These are phyloP conservation scores for Monopterus albus DNA, from an alignment of 2,113 vertebrate species.

Conservation along the genomic window DNA sequence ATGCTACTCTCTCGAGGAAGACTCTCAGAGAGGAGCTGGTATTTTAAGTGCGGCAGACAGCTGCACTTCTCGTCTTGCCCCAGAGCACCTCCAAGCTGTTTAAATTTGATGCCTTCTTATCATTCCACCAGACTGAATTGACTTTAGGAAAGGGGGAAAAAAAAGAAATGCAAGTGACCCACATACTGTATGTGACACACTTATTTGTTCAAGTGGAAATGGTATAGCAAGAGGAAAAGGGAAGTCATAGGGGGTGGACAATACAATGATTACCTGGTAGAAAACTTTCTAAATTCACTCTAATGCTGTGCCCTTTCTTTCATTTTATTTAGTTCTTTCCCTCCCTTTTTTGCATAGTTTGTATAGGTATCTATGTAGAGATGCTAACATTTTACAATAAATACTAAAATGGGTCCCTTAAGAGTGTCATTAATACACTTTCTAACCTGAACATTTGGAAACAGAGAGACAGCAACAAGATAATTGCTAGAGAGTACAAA, in stretches of 20 bases:
- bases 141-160: conserved; percentile 51
- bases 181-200: conserved; percentile 79
- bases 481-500: conserved; percentile 46
- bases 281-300: neutral
- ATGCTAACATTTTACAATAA: conserved; percentile 17
- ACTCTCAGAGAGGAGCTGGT: conserved; percentile 39
- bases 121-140: conserved; percentile 63
- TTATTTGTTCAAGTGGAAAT: conserved; percentile 61
- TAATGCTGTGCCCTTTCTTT: neutral
- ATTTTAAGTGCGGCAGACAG: conserved; percentile 56
- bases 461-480: conserved; percentile 18
- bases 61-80: conserved; percentile 39
- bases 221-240: conserved; percentile 25
- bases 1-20: conserved; percentile 56
- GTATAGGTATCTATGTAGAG: neutral
- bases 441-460: conserved; percentile 15
- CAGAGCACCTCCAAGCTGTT: conserved; percentile 58
- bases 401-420: neutral
- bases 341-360: neutral
- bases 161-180: conserved; percentile 67
- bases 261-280: conserved; percentile 2
- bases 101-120: conserved; percentile 73
- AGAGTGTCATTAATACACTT: conserved; percentile 23
- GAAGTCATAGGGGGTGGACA: conserved; percentile 26
- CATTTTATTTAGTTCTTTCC: conserved; percentile 3